Conservation (phyloP, 2,113 vertebrate species). For the Tragulus kanchil region DNA sequence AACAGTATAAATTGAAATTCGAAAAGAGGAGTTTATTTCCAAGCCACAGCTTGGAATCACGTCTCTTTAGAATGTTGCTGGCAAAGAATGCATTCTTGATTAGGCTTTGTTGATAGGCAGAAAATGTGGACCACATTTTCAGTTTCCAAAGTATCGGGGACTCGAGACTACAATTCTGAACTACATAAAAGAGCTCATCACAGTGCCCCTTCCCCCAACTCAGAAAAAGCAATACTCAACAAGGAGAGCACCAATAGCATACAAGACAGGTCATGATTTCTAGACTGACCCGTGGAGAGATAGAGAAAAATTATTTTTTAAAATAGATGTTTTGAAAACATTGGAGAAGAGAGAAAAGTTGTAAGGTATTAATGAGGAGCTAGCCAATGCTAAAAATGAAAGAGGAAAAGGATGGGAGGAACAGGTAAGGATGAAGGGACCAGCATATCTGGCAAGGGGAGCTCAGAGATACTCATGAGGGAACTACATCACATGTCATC, state of each 20-base stretch:
- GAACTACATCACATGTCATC: not conserved
- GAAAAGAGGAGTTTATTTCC: constrained; percentile 75
- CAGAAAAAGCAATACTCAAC: not conserved
- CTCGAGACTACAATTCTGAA: constrained; percentile 63
- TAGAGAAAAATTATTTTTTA: not conserved
- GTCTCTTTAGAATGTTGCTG: constrained; percentile 19
- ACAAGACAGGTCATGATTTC: constrained; percentile 1
- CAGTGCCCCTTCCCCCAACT: not conserved
- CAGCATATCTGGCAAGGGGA: not conserved
- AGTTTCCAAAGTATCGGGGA: constrained; percentile 61
- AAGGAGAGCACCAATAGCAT: not conserved
- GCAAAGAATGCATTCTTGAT: constrained; percentile 73
- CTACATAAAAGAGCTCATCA: constrained; percentile 70
- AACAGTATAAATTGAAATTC: constrained; percentile 75
- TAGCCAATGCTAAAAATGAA: not conserved
- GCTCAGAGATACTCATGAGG: not conserved
- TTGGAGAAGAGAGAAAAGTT: not conserved
- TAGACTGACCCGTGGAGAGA: not conserved
- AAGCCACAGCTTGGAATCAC: constrained; percentile 75
- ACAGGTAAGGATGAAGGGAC: not conserved
- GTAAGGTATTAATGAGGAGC: not conserved
- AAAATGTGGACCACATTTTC: constrained; percentile 20
- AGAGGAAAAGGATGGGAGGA: not conserved
- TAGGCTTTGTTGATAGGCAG: constrained; percentile 68
- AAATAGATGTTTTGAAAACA: not conserved